Base-by-base conservation (phyloP, 2,797 vertebrate species). In the Typhlichthys subterraneus region DNA sequence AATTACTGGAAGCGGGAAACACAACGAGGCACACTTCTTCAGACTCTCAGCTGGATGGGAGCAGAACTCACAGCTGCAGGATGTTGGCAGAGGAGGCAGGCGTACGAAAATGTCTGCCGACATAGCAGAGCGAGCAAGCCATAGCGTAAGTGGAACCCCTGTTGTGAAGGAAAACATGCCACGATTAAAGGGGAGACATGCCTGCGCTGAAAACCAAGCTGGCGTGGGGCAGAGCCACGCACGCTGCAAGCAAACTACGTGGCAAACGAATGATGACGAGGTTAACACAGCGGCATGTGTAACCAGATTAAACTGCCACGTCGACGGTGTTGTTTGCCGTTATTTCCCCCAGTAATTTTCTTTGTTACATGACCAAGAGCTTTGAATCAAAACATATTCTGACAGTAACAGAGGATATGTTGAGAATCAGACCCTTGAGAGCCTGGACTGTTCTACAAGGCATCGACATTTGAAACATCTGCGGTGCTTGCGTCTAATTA, bases 1-100 rank as follows among this genome's bases (percentile, higher is more conserved):
- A 94, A 93, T 95, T 92, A 94, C 87, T 91, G 91, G 89, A 63
- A 73, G 61, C 55, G 58, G 67, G 46, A 66, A 50, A 71, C 59
- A 76, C 72, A 74, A 65, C 45, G 49, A 70, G 61, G 14, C 45
- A 45, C 54, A 57, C 13, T 10, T 31, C 31, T 31, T n/a, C n/a
- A 33, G 31, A 45, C 13, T 45, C 55, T 15, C 38, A 15, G 55
- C 55, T 51, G 65, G 67, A 57, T 76, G 80, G 76, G 77, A 85
- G 70, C 71, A 65, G 71, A 75, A 83, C 75, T 79, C 63, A 75
- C 67, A 76, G 82, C 87, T 80, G 79, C 68, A 33, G 77, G 79
- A 70, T 1, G 42, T 55, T 58, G 60, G 65, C 76, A 66, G 76
- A 84, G 67, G 76, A 76, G 72, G 80, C 57, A 81, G 71, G 84